phyloP scores from a whole-genome alignment of 2,113 vertebrate genomes.

The Sebastes schlegelii region DNA sequence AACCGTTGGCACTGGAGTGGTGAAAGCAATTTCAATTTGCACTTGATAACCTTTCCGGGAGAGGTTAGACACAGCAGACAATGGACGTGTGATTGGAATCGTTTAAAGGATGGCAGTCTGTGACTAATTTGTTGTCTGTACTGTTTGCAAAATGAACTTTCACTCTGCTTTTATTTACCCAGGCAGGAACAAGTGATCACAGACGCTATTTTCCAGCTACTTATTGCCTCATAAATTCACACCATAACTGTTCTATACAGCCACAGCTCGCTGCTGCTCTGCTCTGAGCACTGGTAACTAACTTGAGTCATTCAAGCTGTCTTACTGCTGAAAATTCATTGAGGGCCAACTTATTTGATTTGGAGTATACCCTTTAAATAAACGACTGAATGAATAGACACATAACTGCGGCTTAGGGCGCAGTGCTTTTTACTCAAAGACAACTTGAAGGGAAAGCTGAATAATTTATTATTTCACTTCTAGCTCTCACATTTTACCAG shows the following conservation, averaged over 20 bases:
- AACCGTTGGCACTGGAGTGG: conserved; percentile 47
- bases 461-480: background rate
- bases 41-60: conserved; percentile 41
- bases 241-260: background rate
- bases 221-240: conserved; percentile 10
- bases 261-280: background rate
- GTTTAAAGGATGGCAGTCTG: conserved; percentile 4
- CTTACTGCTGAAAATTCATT: background rate
- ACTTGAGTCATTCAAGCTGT: background rate
- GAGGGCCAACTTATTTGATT: background rate
- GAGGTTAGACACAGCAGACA: conserved; percentile 32
- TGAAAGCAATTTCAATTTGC: conserved; percentile 55
- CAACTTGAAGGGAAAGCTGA: background rate
- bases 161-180: background rate
- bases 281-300: background rate
- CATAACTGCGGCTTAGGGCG: background rate
- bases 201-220: background rate
- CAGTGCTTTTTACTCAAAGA: background rate
- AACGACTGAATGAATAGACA: background rate
- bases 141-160: conserved; percentile 11
- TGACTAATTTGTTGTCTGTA: conserved; percentile 11
- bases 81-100: conserved; percentile 34
- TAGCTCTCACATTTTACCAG: background rate
- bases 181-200: background rate
- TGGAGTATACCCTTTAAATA: background rate